A percentile compares a stretch with the other conserved stretches of the same genome.
These are phyloP conservation scores for Salvelinus alpinus DNA, from an alignment of 2,113 vertebrate genomes.

Conservation along the genomic window DNA sequence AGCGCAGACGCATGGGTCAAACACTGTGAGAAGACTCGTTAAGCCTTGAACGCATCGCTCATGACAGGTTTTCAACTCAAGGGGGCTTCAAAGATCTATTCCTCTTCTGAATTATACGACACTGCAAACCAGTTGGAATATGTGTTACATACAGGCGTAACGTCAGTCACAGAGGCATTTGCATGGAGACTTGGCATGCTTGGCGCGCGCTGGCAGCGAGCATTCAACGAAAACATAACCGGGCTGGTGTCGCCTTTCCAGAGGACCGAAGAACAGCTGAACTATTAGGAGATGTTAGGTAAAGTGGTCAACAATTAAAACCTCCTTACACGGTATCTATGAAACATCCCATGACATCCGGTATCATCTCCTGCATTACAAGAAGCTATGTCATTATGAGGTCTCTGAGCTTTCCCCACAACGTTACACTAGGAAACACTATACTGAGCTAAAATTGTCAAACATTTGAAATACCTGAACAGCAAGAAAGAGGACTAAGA, in stretches of 20 bases:
- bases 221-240: conserved; percentile 12
- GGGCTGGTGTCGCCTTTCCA: conserved; percentile 1
- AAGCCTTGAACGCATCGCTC: background rate
- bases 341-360: too few relatives aligned
- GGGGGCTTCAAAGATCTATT: background rate
- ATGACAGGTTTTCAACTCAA: background rate
- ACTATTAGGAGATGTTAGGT: background rate
- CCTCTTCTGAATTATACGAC: background rate
- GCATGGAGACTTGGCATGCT: background rate
- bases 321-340: background rate
- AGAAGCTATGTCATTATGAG: too few relatives aligned
- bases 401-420: background rate
- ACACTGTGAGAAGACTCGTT: background rate
- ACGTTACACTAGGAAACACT: background rate
- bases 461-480: background rate
- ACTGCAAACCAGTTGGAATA: background rate
- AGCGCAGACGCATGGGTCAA: conserved; percentile 45
- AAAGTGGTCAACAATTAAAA: background rate
- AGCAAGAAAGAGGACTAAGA: background rate
- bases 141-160: background rate
- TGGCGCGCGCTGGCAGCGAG: background rate
- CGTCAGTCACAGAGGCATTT: background rate
- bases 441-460: background rate
- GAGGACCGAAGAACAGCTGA: conserved; percentile 36
- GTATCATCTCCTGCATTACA: too few relatives aligned